Percentiles rank a stretch among this genome's conserved stretches.
Conservation (phyloP, 2,888 invertebrate genomes). For the Prosopocoilus inquinatus region DNA sequence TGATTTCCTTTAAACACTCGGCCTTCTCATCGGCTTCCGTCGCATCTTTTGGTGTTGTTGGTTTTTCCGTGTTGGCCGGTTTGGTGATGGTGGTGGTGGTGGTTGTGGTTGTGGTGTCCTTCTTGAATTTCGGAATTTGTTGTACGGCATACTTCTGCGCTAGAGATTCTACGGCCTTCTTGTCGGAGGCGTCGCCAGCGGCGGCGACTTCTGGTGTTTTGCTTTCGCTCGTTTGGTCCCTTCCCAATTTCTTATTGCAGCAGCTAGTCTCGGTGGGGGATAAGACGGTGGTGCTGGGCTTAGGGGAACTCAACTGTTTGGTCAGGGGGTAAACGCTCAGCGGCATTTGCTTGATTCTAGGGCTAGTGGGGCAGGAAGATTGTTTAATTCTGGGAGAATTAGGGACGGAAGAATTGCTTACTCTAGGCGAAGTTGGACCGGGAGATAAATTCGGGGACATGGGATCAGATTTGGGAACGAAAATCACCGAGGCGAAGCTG, state of each 20-base stretch:
- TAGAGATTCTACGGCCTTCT: conserved; percentile 31
- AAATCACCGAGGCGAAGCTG: conserved; percentile 90
- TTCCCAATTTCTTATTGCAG: conserved; percentile 44
- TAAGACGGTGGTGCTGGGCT: conserved; percentile 46
- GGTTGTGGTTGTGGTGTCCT: conserved; percentile 38
- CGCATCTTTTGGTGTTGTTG: conserved; percentile 42
- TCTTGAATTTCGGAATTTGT: conserved; percentile 47
- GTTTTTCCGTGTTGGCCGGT: conserved; percentile 41
- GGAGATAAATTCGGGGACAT: conserved; percentile 63
- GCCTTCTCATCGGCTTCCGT: conserved; percentile 52
- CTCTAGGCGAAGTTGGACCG: conserved; percentile 61
- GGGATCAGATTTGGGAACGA: conserved; percentile 79
- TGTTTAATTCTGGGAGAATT: conserved; percentile 74
- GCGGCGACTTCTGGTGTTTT: conserved; percentile 25
- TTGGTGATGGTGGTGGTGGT: conserved; percentile 33
- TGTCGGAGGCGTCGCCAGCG: conserved; percentile 20
- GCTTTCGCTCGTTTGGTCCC: conserved; percentile 34
- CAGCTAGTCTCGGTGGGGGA: conserved; percentile 51
- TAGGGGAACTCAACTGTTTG: conserved; percentile 61
- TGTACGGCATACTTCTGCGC: conserved; percentile 48
- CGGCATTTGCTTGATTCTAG: conserved; percentile 63
- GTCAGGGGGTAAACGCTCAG: conserved; percentile 57
- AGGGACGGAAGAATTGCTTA: conserved; percentile 71
- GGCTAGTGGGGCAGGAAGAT: conserved; percentile 66
- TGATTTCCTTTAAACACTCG: conserved; percentile 67